Conservation (phyloP, 2,888 invertebrate genomes). For the Pantelozetes paolii region DNA sequence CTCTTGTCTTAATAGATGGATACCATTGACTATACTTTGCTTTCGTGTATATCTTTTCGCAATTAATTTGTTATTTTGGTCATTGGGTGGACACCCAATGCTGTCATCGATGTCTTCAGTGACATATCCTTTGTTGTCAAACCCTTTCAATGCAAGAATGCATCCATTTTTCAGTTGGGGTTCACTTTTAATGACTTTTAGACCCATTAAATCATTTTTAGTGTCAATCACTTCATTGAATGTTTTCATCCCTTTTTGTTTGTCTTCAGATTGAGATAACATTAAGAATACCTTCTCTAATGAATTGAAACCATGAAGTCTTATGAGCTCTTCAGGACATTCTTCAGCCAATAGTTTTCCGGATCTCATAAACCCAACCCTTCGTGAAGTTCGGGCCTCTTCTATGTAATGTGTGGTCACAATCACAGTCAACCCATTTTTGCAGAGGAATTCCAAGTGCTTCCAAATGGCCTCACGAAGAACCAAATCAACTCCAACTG, state of each 20-base stretch:
- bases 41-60: neutral
- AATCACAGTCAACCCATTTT: constrained; percentile 21
- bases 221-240: neutral
- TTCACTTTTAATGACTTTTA: neutral
- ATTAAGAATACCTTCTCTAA: constrained; percentile 21
- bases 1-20: neutral
- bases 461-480: constrained; percentile 54
- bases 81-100: neutral
- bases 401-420: constrained; percentile 94
- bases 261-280: neutral
- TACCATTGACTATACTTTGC: neutral
- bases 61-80: neutral
- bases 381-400: constrained; percentile 62
- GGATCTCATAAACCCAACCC: constrained; percentile 53
- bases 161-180: neutral
- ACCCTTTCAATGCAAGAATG: no score
- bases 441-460: constrained; percentile 18
- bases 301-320: neutral
- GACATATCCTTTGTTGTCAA: no score
- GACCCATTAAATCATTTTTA: no score
- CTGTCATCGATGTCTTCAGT: no score
- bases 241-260: neutral
- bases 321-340: constrained; percentile 49
- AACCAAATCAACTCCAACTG: constrained; percentile 85
- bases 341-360: constrained; percentile 52